These are phyloP conservation scores for Rallus limicola DNA, from an alignment of 2,113 vertebrate species.

Conservation along the genomic window DNA sequence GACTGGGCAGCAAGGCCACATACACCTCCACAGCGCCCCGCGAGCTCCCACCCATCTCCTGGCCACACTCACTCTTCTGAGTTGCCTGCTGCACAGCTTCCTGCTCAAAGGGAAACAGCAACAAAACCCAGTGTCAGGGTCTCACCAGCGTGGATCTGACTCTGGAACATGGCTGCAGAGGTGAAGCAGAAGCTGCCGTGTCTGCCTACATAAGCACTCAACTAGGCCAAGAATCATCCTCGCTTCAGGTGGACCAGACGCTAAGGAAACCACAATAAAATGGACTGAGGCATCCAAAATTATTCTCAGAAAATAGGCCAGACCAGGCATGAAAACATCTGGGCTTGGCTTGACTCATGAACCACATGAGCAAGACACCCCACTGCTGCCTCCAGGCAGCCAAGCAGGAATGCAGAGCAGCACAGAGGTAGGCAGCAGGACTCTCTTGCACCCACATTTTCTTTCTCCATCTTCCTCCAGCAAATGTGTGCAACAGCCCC, in stretches of 20 bases:
- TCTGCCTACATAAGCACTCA: neutral
- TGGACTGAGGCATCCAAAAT: constrained; percentile 21
- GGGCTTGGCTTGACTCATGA: constrained; percentile 36
- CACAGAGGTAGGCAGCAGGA: neutral
- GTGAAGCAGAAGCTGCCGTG: neutral
- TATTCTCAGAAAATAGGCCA: constrained; percentile 53
- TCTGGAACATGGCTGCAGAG: neutral
- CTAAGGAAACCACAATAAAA: constrained; percentile 60
- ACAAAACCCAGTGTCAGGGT: neutral
- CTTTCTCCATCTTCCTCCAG: neutral
- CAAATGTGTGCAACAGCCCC: neutral
- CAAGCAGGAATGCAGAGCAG: neutral
- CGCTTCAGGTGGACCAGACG: constrained; percentile 25
- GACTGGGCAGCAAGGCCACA: neutral
- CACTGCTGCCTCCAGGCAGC: neutral
- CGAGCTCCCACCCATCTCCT: neutral
- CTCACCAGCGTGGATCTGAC: neutral
- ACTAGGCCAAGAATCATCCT: neutral
- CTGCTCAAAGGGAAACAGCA: neutral
- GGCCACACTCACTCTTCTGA: neutral
- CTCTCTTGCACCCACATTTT: neutral
- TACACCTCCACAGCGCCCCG: neutral
- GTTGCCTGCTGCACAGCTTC: neutral
- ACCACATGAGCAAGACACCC: constrained; percentile 20
- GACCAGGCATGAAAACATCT: constrained; percentile 52